Evolutionary conservation across 2,888 invertebrate species (phyloP).

Genomic region (Meliscaeva auricollis): DNA sequence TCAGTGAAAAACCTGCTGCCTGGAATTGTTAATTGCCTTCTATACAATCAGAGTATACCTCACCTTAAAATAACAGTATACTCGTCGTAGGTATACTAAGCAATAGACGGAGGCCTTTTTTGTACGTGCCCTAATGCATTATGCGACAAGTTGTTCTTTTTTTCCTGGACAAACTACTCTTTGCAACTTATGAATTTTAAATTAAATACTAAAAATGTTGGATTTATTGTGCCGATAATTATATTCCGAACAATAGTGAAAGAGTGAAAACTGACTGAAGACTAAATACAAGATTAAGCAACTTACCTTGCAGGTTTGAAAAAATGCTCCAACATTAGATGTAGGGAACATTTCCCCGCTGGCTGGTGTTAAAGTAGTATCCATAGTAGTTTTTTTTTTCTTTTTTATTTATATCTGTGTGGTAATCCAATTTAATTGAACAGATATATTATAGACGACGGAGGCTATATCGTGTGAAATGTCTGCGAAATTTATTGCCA

Average conservation of each 20-base stretch:
- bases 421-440: conserved; percentile 49
- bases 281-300: background rate
- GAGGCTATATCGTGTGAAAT: conserved; percentile 29
- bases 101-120: background rate
- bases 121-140: conserved; percentile 52
- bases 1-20: conserved; percentile 53
- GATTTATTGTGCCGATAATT: conserved; percentile 1
- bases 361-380: conserved; percentile 49
- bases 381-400: conserved; percentile 40
- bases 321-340: conserved; percentile 83
- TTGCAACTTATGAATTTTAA: conserved; percentile 17
- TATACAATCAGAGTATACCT: conserved; percentile 22
- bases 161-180: conserved; percentile 1
- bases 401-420: background rate
- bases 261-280: background rate
- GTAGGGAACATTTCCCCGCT: conserved; percentile 77
- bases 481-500: conserved; percentile 52
- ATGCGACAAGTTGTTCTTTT: conserved; percentile 25
- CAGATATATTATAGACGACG: background rate
- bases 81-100: conserved; percentile 2
- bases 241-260: background rate
- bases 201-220: background rate
- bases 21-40: conserved; percentile 68
- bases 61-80: conserved; percentile 57
- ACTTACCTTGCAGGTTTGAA: conserved; percentile 84